A percentile compares a stretch with the other conserved stretches of the same genome.
Evolutionary conservation across 1,140 invertebrate species (phyloP).

Genomic region (Ruditapes philippinarum): DNA sequence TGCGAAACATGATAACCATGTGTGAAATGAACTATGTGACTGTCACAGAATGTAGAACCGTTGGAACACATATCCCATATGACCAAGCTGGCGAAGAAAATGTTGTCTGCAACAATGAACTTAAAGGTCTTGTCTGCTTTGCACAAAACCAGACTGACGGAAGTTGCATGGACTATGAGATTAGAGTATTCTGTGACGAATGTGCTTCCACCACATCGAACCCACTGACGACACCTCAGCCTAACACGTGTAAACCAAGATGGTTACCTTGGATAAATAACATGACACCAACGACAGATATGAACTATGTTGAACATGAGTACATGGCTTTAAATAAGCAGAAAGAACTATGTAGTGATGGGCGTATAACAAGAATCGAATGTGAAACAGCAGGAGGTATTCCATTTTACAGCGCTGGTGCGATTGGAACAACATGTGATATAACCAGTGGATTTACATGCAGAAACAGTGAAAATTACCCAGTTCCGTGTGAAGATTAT

Average conservation of each 20-base stretch:
- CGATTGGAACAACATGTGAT: conserved; percentile 71
- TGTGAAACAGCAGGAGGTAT: conserved; percentile 78
- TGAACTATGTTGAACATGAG: conserved; percentile 57
- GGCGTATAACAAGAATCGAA: conserved; percentile 78
- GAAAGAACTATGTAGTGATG: conserved; percentile 76
- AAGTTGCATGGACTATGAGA: conserved; percentile 90
- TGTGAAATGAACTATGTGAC: conserved; percentile 78
- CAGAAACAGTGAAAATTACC: conserved; percentile 70
- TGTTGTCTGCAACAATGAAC: conserved; percentile 91
- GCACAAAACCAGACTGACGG: conserved; percentile 76
- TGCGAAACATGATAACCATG: conserved; percentile 79
- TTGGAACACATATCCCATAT: conserved; percentile 73
- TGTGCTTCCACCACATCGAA: conserved; percentile 60
- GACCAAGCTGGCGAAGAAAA: conserved; percentile 84
- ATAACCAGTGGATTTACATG: conserved; percentile 73
- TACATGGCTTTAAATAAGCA: conserved; percentile 20
- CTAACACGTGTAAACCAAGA: conserved; percentile 26
- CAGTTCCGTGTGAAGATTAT: conserved; percentile 84
- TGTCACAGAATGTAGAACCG: conserved; percentile 82
- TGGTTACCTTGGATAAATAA: conserved; percentile 70
- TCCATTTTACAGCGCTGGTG: conserved; percentile 59
- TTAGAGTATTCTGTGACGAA: conserved; percentile 90
- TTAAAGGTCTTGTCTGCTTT: conserved; percentile 90
- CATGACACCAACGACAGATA: conserved; percentile 48
- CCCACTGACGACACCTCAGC: conserved; percentile 7